These are phyloP conservation scores for Drosophila grimshawi DNA, from an alignment of 1,140 invertebrate species.

Conservation along the genomic window DNA sequence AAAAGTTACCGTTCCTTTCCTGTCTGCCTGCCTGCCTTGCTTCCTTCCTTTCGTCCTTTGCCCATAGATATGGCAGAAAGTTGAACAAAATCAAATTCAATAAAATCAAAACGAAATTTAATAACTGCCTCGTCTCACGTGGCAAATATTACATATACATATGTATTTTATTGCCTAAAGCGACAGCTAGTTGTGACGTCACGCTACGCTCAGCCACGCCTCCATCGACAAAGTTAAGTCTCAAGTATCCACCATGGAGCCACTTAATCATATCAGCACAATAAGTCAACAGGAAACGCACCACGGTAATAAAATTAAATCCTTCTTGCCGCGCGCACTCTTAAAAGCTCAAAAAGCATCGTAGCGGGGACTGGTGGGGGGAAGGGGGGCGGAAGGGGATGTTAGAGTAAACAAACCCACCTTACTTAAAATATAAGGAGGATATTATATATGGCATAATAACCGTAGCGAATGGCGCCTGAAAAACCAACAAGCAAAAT, in stretches of 20 bases:
- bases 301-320: conserved; percentile 78
- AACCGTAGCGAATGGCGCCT: conserved; percentile 8
- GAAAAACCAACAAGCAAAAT: conserved; percentile 57
- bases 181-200: conserved; percentile 8
- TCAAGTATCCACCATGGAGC: conserved; percentile 27
- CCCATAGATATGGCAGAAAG: conserved; percentile 2
- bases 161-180: background rate
- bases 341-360: conserved; percentile 40
- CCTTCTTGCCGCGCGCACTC: conserved; percentile 65
- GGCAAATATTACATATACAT: background rate
- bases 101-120: conserved; percentile 49
- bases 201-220: background rate
- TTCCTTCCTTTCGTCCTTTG: no score
- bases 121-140: conserved; percentile 10
- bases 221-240: conserved; percentile 16
- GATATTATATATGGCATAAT: conserved; percentile 28
- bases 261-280: conserved; percentile 81
- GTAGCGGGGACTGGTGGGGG: background rate
- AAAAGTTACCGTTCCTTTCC: no score
- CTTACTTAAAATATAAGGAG: conserved; percentile 1
- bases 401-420: background rate
- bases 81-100: conserved; percentile 35
- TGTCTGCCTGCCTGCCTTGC: no score
- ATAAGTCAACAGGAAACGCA: conserved; percentile 65
- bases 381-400: background rate